These are phyloP conservation scores for Drosophila kokeensis DNA, from an alignment of 2,888 invertebrate species.

Conservation along the genomic window DNA sequence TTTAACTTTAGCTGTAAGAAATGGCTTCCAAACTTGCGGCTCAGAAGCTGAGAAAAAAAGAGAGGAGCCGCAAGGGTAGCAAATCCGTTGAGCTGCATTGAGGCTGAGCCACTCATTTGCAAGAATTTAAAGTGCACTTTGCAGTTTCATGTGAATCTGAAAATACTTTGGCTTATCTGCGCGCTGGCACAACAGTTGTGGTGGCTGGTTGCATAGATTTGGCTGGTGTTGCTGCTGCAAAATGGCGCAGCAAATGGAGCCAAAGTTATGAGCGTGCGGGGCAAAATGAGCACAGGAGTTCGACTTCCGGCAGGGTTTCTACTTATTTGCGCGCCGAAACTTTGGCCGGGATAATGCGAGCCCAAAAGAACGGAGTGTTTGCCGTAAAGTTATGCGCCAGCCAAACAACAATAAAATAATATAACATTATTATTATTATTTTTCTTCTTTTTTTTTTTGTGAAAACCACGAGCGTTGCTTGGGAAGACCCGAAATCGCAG, in stretches of 20 bases:
- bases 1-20: conserved; percentile 3
- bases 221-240: conserved; percentile 32
- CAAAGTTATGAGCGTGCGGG: conserved; percentile 63
- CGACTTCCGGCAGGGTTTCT: conserved; percentile 59
- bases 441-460: conserved; percentile 5
- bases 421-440: conserved; percentile 57
- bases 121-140: conserved; percentile 84
- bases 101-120: conserved; percentile 74
- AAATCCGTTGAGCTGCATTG: conserved; percentile 27
- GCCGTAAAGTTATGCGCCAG: conserved; percentile 75
- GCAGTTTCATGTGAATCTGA: conserved; percentile 62
- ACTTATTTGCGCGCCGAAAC: conserved; percentile 65
- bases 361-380: conserved; percentile 66
- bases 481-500: conserved; percentile 52
- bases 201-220: conserved; percentile 12
- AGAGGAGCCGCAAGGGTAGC: conserved; percentile 1
- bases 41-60: background rate
- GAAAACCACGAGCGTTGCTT: conserved; percentile 19
- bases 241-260: conserved; percentile 72
- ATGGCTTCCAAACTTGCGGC: conserved; percentile 12
- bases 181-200: conserved; percentile 19
- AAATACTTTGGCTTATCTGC: conserved; percentile 73
- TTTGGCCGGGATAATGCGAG: conserved; percentile 68
- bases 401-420: conserved; percentile 81
- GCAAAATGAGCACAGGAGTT: conserved; percentile 41